Conservation (phyloP, 2,888 invertebrate genomes). For the Leuctra nigra region DNA sequence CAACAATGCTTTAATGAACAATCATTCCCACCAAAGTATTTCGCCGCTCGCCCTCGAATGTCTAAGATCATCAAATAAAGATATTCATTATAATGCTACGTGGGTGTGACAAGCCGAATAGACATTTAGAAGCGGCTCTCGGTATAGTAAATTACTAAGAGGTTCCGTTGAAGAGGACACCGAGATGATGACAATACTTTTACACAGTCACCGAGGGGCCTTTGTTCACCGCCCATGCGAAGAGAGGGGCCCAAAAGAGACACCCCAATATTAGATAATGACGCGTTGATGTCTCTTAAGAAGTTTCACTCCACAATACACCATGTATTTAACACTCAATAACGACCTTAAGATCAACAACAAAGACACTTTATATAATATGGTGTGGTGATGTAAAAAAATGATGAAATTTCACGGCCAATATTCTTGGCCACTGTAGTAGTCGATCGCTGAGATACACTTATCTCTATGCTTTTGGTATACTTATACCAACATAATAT, state of each 20-base stretch:
- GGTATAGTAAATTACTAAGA: conserved; percentile 8
- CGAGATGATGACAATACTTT: conserved; percentile 9
- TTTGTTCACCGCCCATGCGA: background rate
- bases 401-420: conserved; percentile 26
- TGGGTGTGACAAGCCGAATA: conserved; percentile 12
- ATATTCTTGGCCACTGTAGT: conserved; percentile 16
- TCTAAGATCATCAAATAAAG: conserved; percentile 11
- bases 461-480: background rate
- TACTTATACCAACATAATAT: conserved; percentile 3
- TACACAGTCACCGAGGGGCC: conserved; percentile 13
- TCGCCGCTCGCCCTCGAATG: too few species aligned
- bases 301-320: conserved; percentile 1
- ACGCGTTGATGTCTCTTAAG: conserved; percentile 13
- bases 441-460: background rate
- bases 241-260: background rate
- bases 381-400: conserved; percentile 14
- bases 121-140: conserved; percentile 4
- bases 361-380: conserved; percentile 12
- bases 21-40: too few species aligned
- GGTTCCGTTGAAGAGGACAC: conserved; percentile 13
- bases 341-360: background rate
- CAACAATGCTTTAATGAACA: too few species aligned
- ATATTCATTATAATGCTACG: conserved; percentile 2
- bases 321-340: conserved; percentile 12
- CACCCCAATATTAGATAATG: conserved; percentile 13